Conservation (phyloP, 2,888 invertebrate species). For the Nasonia oneida region DNA sequence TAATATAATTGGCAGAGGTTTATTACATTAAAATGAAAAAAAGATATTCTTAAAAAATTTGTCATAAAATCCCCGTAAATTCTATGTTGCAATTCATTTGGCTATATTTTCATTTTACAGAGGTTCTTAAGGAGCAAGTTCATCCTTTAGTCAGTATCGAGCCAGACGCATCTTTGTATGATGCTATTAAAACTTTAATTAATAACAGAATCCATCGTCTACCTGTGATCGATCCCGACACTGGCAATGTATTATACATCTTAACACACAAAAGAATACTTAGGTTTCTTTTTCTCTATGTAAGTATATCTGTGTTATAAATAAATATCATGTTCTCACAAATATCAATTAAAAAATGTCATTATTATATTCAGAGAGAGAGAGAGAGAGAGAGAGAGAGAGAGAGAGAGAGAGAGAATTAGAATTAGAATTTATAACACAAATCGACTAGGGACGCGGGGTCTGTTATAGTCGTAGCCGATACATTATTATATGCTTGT, state of each 20-base stretch:
- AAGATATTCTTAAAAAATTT: too few species aligned
- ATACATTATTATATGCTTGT: too few species aligned
- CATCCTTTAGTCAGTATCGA: conserved; percentile 94
- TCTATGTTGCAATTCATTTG: neutral
- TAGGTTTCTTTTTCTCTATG: conserved; percentile 98
- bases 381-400: neutral
- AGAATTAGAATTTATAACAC: too few species aligned
- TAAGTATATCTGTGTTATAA: conserved; percentile 82
- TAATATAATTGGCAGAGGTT: too few species aligned
- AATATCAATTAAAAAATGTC: neutral
- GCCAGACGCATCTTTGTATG: conserved; percentile 95
- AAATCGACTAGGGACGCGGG: too few species aligned
- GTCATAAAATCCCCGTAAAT: too few species aligned
- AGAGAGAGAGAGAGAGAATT: too few species aligned
- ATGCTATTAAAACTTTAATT: conserved; percentile 95
- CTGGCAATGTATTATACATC: conserved; percentile 98
- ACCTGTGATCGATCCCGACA: conserved; percentile 96
- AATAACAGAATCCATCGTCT: conserved; percentile 97
- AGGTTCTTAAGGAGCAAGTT: conserved; percentile 91
- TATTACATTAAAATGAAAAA: too few species aligned
- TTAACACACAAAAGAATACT: conserved; percentile 99
- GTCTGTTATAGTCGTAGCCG: too few species aligned
- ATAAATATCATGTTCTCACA: neutral
- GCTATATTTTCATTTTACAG: conserved; percentile 80
- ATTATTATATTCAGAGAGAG: neutral